A percentile compares a stretch with the other conserved stretches of the same genome.
phyloP scores from a whole-genome alignment of 1,140 invertebrate genomes.

The Drosophila pallidifrons region DNA sequence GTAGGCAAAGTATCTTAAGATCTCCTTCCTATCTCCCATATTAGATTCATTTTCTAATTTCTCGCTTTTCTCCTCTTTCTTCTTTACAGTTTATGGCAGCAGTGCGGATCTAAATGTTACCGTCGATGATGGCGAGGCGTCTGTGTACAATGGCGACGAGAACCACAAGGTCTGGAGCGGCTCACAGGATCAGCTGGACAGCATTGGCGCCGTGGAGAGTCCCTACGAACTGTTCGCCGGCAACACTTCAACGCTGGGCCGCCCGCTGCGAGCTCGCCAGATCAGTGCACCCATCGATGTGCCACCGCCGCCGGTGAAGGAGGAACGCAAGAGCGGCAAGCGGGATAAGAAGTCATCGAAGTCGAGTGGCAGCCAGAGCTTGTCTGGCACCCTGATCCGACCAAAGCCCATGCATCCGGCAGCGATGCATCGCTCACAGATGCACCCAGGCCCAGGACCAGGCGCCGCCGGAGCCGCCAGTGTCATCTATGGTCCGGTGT shows the following conservation, averaged over 20 bases:
- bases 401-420: conserved; percentile 82
- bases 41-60: neutral
- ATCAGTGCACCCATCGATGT: conserved; percentile 91
- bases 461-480: conserved; percentile 37
- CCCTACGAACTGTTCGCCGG: conserved; percentile 89
- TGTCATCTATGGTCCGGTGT: conserved; percentile 71
- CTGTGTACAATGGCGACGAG: conserved; percentile 94
- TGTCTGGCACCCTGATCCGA: conserved; percentile 83
- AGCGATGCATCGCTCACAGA: conserved; percentile 65
- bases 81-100: conserved; percentile 85
- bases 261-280: conserved; percentile 92
- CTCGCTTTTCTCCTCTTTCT: neutral
- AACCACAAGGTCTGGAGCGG: conserved; percentile 97
- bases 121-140: conserved; percentile 90
- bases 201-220: conserved; percentile 85
- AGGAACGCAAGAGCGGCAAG: conserved; percentile 73
- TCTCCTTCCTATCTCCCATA: too few species aligned
- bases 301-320: conserved; percentile 88
- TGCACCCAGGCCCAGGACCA: conserved; percentile 45
- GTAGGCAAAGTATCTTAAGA: too few species aligned
- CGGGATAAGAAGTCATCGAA: conserved; percentile 80
- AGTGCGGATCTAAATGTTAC: conserved; percentile 86
- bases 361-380: conserved; percentile 78
- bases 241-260: conserved; percentile 89
- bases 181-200: conserved; percentile 90